These are phyloP conservation scores for Catharus bicknelli DNA, from an alignment of 2,113 vertebrate species.

Conservation along the genomic window DNA sequence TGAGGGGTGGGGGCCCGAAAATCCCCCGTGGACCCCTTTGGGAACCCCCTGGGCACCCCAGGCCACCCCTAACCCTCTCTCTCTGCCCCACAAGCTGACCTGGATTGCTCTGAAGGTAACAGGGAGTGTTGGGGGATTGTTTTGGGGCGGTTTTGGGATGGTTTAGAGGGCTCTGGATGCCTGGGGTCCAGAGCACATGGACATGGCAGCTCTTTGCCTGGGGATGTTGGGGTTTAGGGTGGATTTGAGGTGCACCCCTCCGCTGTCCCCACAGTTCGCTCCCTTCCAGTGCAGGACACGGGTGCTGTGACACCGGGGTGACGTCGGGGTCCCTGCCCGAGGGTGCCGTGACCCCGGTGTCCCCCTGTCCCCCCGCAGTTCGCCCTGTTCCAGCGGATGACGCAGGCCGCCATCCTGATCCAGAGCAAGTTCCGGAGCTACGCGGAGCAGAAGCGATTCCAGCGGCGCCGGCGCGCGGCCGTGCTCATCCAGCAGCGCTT, in stretches of 20 bases:
- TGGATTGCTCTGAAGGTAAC: neutral
- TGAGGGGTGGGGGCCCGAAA: rapidly evolving
- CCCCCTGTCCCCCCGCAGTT: neutral
- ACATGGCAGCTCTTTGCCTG: too few species aligned
- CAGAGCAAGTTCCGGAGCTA: conserved; percentile 20
- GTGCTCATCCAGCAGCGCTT: conserved; percentile 8
- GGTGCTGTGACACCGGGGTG: neutral
- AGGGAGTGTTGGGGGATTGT: too few species aligned
- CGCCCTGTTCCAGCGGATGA: conserved; percentile 11
- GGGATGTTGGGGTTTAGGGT: neutral
- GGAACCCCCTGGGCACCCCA: neutral
- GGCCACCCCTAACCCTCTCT: neutral
- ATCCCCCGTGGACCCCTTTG: neutral
- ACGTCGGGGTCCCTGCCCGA: too few species aligned
- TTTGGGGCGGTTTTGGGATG: rapidly evolving
- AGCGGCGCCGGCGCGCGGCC: neutral
- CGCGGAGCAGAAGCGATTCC: neutral
- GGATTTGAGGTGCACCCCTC: neutral
- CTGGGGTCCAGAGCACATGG: too few species aligned
- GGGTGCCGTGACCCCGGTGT: neutral
- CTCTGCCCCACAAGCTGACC: conserved; percentile 15
- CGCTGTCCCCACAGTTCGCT: rapidly evolving
- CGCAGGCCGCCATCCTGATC: conserved; percentile 25
- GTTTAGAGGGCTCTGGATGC: neutral
- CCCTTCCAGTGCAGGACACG: rapidly evolving